These are phyloP conservation scores for Triops longicaudatus DNA, from an alignment of 1,140 invertebrate genomes.

Conservation along the genomic window DNA sequence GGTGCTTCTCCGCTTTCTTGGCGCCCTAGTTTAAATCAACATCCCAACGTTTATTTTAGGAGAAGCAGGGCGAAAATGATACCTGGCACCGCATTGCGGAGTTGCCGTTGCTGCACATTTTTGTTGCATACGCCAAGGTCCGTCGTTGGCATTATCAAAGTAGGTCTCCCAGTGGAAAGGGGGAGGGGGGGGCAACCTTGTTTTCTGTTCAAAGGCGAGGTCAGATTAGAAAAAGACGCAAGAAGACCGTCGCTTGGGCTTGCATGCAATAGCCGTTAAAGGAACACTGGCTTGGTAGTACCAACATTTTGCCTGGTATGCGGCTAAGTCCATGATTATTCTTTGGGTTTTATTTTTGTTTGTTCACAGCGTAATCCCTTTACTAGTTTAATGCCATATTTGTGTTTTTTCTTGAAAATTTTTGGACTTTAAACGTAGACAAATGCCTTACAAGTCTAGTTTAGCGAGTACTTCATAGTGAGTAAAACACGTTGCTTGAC, in stretches of 20 bases:
- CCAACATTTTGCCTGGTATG: neutral
- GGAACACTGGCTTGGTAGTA: neutral
- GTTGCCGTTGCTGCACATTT: neutral
- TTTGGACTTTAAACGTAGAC: no score
- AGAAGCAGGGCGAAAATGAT: conserved; percentile 9
- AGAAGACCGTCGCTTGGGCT: neutral
- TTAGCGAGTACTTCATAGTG: neutral
- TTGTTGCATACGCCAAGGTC: neutral
- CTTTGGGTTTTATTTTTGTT: neutral
- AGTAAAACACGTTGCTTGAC: neutral
- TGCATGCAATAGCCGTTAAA: neutral
- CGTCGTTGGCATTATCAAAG: neutral
- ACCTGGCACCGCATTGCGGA: conserved; percentile 10
- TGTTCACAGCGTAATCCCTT: no score
- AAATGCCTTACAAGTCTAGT: neutral
- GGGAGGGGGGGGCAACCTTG: neutral
- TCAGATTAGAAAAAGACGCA: neutral
- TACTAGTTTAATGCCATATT: no score
- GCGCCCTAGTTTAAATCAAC: conserved; percentile 12
- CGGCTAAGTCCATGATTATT: neutral
- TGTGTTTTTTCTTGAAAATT: no score
- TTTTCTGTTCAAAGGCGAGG: neutral
- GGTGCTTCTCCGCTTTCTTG: conserved; percentile 1
- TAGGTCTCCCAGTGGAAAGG: neutral
- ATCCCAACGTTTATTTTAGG: conserved; percentile 12